phyloP scores from a whole-genome alignment of 2,888 invertebrate genomes.

The Glyphotaelius pellucidus region DNA sequence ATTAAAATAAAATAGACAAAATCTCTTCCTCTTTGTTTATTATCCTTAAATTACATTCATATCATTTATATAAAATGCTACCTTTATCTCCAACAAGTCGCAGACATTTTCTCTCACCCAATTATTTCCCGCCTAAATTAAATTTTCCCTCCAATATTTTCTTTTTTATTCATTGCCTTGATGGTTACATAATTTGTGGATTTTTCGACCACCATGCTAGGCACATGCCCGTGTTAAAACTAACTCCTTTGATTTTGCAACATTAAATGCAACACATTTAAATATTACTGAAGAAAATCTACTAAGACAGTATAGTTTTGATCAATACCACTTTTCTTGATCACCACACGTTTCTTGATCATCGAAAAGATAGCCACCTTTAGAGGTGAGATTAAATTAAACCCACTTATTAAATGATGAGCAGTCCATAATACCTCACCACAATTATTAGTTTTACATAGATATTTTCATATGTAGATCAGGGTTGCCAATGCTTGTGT shows the following conservation, averaged over 20 bases:
- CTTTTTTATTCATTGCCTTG: too few relatives aligned
- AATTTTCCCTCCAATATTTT: neutral
- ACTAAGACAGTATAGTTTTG: neutral
- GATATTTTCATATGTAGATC: neutral
- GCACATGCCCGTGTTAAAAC: too few relatives aligned
- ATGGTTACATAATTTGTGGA: too few relatives aligned
- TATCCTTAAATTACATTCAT: neutral
- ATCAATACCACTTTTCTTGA: neutral
- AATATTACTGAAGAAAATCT: too few relatives aligned
- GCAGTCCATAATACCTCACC: too few relatives aligned
- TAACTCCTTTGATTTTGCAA: neutral
- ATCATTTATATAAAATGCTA: constrained; percentile 2
- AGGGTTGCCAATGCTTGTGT: too few relatives aligned
- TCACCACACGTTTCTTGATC: neutral
- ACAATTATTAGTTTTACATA: too few relatives aligned
- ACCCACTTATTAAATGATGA: too few relatives aligned
- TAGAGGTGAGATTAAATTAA: too few relatives aligned
- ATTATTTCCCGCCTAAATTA: neutral
- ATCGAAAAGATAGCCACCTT: neutral
- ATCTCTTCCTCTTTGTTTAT: neutral
- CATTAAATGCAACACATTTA: neutral
- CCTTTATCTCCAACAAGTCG: neutral
- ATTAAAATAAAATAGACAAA: neutral
- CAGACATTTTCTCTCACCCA: neutral
- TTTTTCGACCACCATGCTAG: too few relatives aligned